Conservation (phyloP, 2,113 vertebrate genomes). For the Acanthochromis polyacanthus region DNA sequence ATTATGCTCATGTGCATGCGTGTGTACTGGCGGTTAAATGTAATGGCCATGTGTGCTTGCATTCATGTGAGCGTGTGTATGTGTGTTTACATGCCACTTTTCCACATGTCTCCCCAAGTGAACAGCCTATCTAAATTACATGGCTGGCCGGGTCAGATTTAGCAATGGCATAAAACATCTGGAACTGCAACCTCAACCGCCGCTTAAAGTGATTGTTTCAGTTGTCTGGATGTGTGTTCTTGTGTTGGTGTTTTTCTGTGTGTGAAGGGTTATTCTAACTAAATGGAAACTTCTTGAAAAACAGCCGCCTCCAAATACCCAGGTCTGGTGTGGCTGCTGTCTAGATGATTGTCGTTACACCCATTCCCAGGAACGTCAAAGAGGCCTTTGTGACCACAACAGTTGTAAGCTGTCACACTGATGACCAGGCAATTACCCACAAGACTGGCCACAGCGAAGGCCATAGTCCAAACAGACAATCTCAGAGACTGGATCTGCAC, state of each 20-base stretch:
- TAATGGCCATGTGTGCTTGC: constrained; percentile 29
- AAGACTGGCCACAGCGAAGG: constrained; percentile 19
- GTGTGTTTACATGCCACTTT: constrained; percentile 47
- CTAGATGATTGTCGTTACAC: constrained; percentile 19
- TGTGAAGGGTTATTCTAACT: constrained; percentile 36
- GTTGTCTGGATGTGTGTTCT: constrained; percentile 58
- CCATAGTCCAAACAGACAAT: constrained; percentile 18
- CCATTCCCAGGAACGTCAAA: constrained; percentile 39
- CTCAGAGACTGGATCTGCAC: constrained; percentile 6
- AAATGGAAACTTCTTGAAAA: constrained; percentile 40
- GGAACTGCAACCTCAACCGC: constrained; percentile 49
- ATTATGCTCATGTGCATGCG: constrained; percentile 49
- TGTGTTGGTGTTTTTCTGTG: constrained; percentile 7
- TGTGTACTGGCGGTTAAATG: constrained; percentile 44
- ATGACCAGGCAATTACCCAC: constrained; percentile 42
- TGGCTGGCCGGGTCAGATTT: constrained; percentile 68
- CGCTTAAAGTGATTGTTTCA: constrained; percentile 59
- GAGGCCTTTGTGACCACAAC: constrained; percentile 38
- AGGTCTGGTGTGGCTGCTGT: constrained; percentile 35
- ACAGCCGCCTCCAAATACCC: constrained; percentile 41
- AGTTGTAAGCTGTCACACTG: constrained; percentile 58
- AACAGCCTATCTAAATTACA: constrained; percentile 70
- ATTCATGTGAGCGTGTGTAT: neutral
- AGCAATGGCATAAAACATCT: constrained; percentile 74
- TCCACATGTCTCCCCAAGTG: constrained; percentile 27